Conservation (phyloP, 1,140 invertebrate species). For the Portunus trituberculatus region DNA sequence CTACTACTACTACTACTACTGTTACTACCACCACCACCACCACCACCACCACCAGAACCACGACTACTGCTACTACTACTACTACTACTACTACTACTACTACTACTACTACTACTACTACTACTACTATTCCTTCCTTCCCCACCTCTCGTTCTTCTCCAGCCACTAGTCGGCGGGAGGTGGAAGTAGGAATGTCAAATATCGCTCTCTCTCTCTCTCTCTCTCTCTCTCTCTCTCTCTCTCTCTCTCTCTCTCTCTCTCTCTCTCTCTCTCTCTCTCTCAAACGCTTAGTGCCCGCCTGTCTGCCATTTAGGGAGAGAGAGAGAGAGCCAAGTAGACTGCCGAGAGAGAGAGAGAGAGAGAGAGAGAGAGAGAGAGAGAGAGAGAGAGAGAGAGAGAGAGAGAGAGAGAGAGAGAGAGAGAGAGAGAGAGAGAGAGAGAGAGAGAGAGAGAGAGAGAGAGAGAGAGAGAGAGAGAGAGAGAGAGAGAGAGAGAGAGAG, state of each 20-base stretch:
- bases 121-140: background rate
- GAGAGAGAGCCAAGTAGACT: background rate
- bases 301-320: background rate
- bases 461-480: constrained; percentile 38
- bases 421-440: constrained; percentile 13
- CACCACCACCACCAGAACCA: background rate
- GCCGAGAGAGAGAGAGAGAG: constrained; percentile 26
- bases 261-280: constrained; percentile 22
- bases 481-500: background rate
- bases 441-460: constrained; percentile 16
- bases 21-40: background rate
- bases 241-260: background rate
- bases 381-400: constrained; percentile 42
- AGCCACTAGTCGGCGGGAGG: background rate
- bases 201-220: background rate
- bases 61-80: background rate
- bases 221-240: background rate
- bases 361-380: constrained; percentile 48
- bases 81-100: background rate
- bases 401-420: background rate
- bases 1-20: constrained; percentile 16
- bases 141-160: background rate
- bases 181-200: background rate
- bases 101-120: background rate
- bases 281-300: background rate